Evolutionary conservation across 2,888 invertebrate genomes (phyloP), one percentile per base, ranked within the genome.

Genomic region (Microchrysa polita): DNA sequence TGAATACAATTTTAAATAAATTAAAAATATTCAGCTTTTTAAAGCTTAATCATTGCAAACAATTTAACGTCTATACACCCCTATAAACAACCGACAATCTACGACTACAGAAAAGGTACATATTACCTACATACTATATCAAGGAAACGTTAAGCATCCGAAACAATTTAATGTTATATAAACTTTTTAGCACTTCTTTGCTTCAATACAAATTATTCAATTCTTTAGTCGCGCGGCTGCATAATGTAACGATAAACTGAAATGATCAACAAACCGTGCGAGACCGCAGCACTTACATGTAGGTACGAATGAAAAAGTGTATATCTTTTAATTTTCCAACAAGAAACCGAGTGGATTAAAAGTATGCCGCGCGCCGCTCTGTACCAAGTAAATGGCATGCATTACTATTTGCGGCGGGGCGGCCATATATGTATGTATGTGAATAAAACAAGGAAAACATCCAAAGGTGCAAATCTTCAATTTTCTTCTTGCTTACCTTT

Each of bases 401-500:
- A n/a, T n/a, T n/a, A n/a, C n/a, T n/a, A n/a, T n/a, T n/a, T n/a
- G n/a, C n/a, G n/a, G n/a, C n/a, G n/a, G n/a, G n/a, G n/a, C n/a
- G n/a, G n/a, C n/a, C n/a, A n/a, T n/a, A n/a, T n/a, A n/a, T n/a
- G 7, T 44, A 48, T 12, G 22, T 48, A 34, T 48, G 48, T n/a
- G 27, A 59, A 14, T 59, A 14, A 57, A 55, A 69, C 57, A 55
- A 69, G 69, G 69, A 69, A n/a, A 69, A 55, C 27, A 10, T 18
- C 40, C n/a, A n/a, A 40, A 69, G 69, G 69, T 69, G 69, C 69
- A 69, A 69, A 69, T 69, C 69, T 69, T 69, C 69, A 69, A 69
- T 69, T 69, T 69, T 69, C 69, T 69, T 69, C 69, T 55, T 69
- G 69, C 69, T 69, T 69, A 69, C 57, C 69, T 69, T 69, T 57